These are phyloP conservation scores for Drosophila anomelani DNA, from an alignment of 2,888 invertebrate genomes.

Conservation along the genomic window DNA sequence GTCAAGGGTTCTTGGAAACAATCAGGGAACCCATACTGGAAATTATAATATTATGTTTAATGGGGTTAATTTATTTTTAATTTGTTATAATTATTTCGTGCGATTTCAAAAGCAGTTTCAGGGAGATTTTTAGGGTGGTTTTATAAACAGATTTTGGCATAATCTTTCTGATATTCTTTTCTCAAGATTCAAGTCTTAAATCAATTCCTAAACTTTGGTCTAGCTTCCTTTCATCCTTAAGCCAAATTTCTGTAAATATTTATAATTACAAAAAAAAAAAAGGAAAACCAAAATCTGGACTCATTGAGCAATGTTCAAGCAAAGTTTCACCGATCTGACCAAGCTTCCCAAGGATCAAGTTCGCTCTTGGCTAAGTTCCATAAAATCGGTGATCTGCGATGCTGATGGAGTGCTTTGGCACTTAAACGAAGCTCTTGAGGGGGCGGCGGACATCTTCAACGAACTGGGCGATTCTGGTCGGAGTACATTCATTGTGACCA, in stretches of 20 bases:
- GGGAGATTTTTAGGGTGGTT: too few species aligned
- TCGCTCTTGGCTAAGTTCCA: conserved; percentile 53
- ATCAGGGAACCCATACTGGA: neutral
- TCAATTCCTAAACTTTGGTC: neutral
- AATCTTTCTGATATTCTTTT: neutral
- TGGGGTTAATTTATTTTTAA: neutral
- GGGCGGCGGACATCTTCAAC: conserved; percentile 55
- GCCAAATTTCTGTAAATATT: neutral
- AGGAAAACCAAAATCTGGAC: neutral
- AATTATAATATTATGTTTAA: neutral
- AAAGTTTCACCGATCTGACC: conserved; percentile 51
- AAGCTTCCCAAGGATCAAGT: conserved; percentile 54
- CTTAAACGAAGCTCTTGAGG: conserved; percentile 39
- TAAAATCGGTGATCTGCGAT: conserved; percentile 60
- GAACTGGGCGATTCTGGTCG: conserved; percentile 34
- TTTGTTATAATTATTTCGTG: neutral
- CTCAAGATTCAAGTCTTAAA: neutral
- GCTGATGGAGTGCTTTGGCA: conserved; percentile 69
- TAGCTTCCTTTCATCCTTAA: neutral
- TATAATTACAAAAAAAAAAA: neutral
- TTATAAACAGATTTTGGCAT: neutral
- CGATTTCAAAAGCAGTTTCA: too few species aligned
- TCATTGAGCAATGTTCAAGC: conserved; percentile 46
- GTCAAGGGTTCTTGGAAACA: too few species aligned
- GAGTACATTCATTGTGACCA: conserved; percentile 46